Conservation (phyloP, 2,113 vertebrate genomes). For the Cyanistes caeruleus region DNA sequence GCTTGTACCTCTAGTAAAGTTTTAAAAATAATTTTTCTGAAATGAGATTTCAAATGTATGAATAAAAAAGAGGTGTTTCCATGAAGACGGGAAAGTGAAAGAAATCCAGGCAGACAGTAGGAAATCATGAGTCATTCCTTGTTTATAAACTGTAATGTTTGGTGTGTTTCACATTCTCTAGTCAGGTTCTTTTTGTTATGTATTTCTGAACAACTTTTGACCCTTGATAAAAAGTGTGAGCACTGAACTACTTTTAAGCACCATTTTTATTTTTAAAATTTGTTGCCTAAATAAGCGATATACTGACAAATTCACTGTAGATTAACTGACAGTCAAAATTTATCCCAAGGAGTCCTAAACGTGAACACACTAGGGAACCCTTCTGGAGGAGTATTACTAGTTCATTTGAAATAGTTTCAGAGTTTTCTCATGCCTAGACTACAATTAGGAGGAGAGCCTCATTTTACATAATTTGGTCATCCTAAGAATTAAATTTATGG, state of each 20-base stretch:
- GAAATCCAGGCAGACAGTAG: background rate
- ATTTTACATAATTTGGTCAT: background rate
- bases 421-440: background rate
- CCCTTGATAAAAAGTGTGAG: background rate
- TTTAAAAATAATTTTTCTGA: background rate
- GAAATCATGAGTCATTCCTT: background rate
- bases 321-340: background rate
- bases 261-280: background rate
- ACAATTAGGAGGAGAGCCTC: background rate
- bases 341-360: background rate
- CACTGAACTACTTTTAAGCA: background rate
- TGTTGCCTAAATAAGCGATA: background rate
- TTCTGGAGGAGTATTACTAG: background rate
- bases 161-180: background rate
- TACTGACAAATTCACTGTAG: background rate
- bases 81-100: background rate
- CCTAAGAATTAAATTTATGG: background rate
- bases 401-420: background rate
- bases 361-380: background rate
- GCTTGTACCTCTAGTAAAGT: background rate
- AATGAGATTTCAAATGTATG: background rate
- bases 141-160: slow-evolving; percentile 5
- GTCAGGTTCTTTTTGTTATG: background rate
- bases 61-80: background rate
- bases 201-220: background rate